Conservation (phyloP, 2,113 vertebrate species). For the Tylochromis polylepis region DNA sequence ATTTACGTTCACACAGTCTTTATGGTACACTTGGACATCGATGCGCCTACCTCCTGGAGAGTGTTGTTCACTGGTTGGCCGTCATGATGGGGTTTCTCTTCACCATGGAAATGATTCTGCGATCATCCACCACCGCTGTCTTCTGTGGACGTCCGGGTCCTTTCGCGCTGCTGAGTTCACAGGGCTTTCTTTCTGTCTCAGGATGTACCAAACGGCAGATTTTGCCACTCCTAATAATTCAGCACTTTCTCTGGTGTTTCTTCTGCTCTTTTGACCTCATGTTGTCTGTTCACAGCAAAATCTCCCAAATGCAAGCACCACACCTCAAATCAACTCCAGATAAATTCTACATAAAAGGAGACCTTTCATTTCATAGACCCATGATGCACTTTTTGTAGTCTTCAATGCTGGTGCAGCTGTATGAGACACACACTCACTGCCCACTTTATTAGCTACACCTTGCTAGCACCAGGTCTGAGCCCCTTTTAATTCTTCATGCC, state of each 20-base stretch:
- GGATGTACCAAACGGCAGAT: neutral
- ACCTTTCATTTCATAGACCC: neutral
- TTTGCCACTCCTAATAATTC: neutral
- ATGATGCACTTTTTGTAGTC: neutral
- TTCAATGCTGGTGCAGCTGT: neutral
- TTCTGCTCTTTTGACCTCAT: neutral
- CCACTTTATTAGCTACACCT: neutral
- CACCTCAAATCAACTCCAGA: no score
- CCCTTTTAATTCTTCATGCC: accelerated
- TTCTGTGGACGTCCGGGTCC: neutral
- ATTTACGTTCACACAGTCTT: neutral
- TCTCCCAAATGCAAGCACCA: no score
- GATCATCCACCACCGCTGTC: neutral
- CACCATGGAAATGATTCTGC: neutral
- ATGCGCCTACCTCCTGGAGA: no score
- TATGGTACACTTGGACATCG: neutral
- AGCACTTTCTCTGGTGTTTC: neutral
- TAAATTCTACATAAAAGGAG: neutral
- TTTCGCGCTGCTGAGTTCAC: neutral
- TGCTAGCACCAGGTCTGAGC: no score
- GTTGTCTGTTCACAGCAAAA: neutral
- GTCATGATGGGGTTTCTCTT: neutral
- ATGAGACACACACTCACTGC: neutral
- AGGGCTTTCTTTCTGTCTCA: accelerated
- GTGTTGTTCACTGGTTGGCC: neutral